Base-by-base conservation (phyloP, 2,113 vertebrate species). In the Felis catus region DNA sequence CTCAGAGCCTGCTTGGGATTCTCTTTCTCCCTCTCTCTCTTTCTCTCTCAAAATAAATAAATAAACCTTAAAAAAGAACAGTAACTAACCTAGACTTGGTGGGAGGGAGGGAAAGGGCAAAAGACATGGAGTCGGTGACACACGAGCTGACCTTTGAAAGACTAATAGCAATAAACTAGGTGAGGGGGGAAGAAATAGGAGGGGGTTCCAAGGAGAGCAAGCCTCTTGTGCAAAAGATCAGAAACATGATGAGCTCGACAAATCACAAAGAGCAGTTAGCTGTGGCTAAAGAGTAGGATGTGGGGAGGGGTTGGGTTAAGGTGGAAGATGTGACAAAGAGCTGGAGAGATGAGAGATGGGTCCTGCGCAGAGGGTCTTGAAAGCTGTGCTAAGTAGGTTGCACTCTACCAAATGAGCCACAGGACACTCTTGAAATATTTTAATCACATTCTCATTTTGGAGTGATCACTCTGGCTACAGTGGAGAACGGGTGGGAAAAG, bases 201-300 rank as follows among this genome's bases (percentile, higher is more conserved):
- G n/a, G 21, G 4, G 41, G 12, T 76, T 84, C 41, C 25, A 90
- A n/a, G 27, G 19, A 51, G 51, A 90, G 39, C 4, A 94, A 97
- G 14, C 27, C 15, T 70, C 48, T 58, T 73, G 8, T 53, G 27
- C 33, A 83, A 84, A 97, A 58, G 36, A 85, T 95, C 61, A 83
- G 79, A 97, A 95, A 94, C 41, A 58, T 11, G 14, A 58, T 84
- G 15, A 63, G 9, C 13, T 71, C 13, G 7, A 87, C 61, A 96
- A 97, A 95, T 68, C 36, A 88, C 51, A 97, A 71, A 74, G 61
- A 97, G 23, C 41, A 84, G 11, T 84, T 76, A 70, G 15, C 29
- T 91, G 61, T 87, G 51, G 11, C 21, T 87, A 92, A 18, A 84
- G 41, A 8, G 1, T 71, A 33, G 4, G 41, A 29, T 55, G 58